Base-by-base conservation (phyloP, 2,797 vertebrate genomes). In the Hemibagrus guttatus region DNA sequence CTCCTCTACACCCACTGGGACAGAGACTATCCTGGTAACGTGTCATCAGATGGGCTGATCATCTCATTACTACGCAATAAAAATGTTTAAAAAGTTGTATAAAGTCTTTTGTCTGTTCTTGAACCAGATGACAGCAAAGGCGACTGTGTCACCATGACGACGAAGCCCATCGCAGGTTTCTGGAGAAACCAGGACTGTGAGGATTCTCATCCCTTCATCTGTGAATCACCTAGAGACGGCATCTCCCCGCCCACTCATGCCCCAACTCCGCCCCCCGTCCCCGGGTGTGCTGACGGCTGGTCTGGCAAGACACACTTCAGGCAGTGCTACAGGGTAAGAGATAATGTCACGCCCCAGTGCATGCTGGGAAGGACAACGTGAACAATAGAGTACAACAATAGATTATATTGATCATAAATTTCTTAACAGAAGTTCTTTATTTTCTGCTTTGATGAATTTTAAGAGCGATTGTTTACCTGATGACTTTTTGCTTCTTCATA, bases 1-100 rank as follows among this genome's bases (percentile, higher is more conserved):
- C 88, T 96, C 61, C 92, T 94, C 23, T 96, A 94, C 90, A 95
- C 95, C 61, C 93, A 96, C 93, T 96, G 96, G 96, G 95, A 95
- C 90, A 92, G 89, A 88, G 83, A 94, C n/a, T 94, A 96, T 91
- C 96, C 96, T 90, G 93, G 96, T 96, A 93, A 64, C 0, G 39
- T 28, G 66, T 42, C 35, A 12, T 14, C 46, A 59, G 39, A 35
- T 83, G 4, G 4, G 74, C 74, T 49, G 6, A 6, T 49, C 46
- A 9, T 49, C 46, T 49, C 46, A 49, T 8, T 49, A 49, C 1
- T 49, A 49, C 8, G 9, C 7, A 0, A 49, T 46, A 26, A 81
- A n/a, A 80, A 59, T 26, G 9, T 58, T n/a, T 46, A 46, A 2
- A 46, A 46, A 46, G 46, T 42, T 63, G 35, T n/a, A n/a, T 19